phyloP scores from a whole-genome alignment of 2,888 invertebrate species.

The Amphimallon solstitiale region DNA sequence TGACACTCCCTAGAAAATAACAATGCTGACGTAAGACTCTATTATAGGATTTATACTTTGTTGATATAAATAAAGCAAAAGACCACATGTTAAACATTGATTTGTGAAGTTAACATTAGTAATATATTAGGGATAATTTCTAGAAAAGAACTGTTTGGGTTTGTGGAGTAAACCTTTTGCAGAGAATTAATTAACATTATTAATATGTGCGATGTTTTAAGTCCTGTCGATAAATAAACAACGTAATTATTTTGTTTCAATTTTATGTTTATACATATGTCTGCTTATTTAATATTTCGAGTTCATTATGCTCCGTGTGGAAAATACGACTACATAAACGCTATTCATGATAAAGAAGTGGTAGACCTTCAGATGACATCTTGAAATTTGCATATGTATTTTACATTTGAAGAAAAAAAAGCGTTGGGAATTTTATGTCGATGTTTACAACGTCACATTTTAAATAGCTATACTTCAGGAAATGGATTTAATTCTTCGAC shows the following conservation, averaged over 20 bases:
- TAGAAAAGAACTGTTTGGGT: too few species aligned
- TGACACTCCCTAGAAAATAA: conserved; percentile 30
- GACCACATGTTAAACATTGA: too few species aligned
- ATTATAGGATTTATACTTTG: conserved; percentile 6
- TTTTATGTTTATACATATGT: conserved; percentile 7
- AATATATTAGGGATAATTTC: too few species aligned
- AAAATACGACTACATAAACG: conserved; percentile 14
- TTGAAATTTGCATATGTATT: conserved; percentile 22
- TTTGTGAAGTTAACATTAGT: too few species aligned
- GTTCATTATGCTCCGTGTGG: conserved; percentile 13
- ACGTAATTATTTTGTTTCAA: too few species aligned
- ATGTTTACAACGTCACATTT: background rate
- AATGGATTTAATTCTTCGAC: background rate
- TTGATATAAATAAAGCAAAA: too few species aligned
- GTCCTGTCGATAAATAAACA: too few species aligned
- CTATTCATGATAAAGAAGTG: conserved; percentile 19
- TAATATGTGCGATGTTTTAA: too few species aligned
- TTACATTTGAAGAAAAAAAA: background rate
- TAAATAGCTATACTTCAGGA: background rate
- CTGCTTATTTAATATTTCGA: conserved; percentile 15
- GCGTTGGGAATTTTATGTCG: conserved; percentile 2
- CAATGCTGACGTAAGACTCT: conserved; percentile 20
- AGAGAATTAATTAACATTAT: too few species aligned
- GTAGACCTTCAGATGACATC: conserved; percentile 27
- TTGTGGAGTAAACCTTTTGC: too few species aligned